A percentile compares a stretch with the other conserved stretches of the same genome.
These are phyloP conservation scores for Penaeus japonicus DNA, from an alignment of 1,140 invertebrate genomes.

Conservation along the genomic window DNA sequence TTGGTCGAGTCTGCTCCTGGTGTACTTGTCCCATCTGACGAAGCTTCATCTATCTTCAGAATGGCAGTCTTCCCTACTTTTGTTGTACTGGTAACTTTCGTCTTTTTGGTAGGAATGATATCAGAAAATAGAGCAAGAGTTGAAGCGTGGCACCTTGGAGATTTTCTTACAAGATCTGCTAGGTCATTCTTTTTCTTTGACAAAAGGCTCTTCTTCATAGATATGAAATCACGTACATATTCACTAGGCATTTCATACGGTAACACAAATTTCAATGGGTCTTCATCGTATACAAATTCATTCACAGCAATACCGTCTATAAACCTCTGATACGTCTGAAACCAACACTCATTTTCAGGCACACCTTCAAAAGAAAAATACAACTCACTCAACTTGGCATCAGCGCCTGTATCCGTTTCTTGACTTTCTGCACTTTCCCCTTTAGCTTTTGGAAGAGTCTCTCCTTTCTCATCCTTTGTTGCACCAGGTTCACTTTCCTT, in stretches of 20 bases:
- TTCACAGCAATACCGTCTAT: constrained; percentile 51
- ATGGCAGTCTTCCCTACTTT: constrained; percentile 30
- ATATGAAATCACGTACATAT: constrained; percentile 53
- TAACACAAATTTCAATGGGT: constrained; percentile 53
- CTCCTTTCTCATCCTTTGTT: constrained; percentile 9
- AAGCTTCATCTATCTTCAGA: constrained; percentile 45
- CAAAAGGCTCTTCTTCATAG: constrained; percentile 44
- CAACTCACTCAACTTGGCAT: constrained; percentile 39
- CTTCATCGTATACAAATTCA: constrained; percentile 57
- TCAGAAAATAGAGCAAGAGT: constrained; percentile 58
- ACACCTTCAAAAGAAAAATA: constrained; percentile 58
- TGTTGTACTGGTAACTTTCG: constrained; percentile 4
- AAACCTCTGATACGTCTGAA: constrained; percentile 57
- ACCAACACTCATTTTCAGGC: constrained; percentile 56
- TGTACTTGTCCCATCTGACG: constrained; percentile 58
- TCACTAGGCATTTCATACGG: constrained; percentile 60
- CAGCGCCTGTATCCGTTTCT: not conserved
- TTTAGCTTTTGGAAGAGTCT: constrained; percentile 13
- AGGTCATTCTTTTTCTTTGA: constrained; percentile 57
- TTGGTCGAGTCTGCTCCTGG: constrained; percentile 50
- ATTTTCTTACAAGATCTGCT: constrained; percentile 57
- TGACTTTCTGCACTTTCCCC: not conserved
- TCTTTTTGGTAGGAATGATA: constrained; percentile 52
- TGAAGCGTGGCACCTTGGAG: constrained; percentile 58
- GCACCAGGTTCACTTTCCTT: not conserved